Evolutionary conservation across 2,113 vertebrate species (phyloP), one percentile per base, ranked within the genome.

Genomic region (Gavialis gangeticus): DNA sequence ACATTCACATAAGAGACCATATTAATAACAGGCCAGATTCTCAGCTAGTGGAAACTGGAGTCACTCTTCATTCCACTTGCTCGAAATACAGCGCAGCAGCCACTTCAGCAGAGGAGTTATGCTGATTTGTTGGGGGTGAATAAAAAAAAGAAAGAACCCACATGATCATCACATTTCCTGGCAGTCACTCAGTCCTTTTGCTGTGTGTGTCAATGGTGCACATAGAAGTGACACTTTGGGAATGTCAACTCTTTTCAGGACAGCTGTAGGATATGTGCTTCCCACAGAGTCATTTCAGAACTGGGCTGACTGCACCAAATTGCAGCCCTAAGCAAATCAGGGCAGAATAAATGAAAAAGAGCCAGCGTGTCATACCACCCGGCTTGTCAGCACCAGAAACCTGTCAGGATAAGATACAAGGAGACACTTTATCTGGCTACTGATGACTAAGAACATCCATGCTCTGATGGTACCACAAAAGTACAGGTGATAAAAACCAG

Each of bases 401-500:
- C 95, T 27, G 7, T 82, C 64, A 95, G 96, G 83, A 1, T 1
- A 62, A 59, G 69, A 90, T 62, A 88, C 87, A 19, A 1, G 67
- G 63, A 87, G 79, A 63, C 77, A 91, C 62, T 89, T 94, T 76
- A 81, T 87, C 91, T 82, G 84, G 89, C 77, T 92, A 79, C 85
- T 0, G 0, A 88, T 96, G 95, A 97, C 85, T 94, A 96, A 96
- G 83, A 93, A 90, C 85, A 92, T 90, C 91, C 81, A 75, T 4
- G 21, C 90, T 63, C 84, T 82, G 96, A 63, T 0, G 25, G 92
- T 55, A 25, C 92, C 81, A 66, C 57, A 30, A 90, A 95, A 93
- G 89, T 17, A 94, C 69, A 87, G 87, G 88, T 90, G 88, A 87
- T 3, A 55, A 87, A 93, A 95, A 94, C 88, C 90, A 93, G 96